These are phyloP conservation scores for Caenorhabditis sulstoni DNA, from an alignment of 2,888 invertebrate genomes.

Conservation along the genomic window DNA sequence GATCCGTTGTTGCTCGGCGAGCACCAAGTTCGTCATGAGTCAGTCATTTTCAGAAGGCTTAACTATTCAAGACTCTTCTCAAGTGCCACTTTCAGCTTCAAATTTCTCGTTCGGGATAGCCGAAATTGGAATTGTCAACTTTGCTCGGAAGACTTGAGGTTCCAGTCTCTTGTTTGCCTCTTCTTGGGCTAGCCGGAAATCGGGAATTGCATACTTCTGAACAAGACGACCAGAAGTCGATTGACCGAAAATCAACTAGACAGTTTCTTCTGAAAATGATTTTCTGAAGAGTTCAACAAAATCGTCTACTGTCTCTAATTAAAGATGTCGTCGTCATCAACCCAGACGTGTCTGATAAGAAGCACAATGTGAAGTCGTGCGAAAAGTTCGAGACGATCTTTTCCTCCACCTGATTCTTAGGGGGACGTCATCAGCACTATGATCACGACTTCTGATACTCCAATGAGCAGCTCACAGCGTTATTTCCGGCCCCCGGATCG, in stretches of 20 bases:
- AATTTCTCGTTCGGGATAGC: conserved; percentile 7
- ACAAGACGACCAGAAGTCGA: no score
- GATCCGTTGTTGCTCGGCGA: background rate
- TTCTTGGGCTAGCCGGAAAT: background rate
- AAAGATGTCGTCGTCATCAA: no score
- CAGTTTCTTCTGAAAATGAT: no score
- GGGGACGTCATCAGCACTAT: no score
- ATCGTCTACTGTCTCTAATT: no score
- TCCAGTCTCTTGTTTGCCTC: background rate
- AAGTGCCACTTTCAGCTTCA: conserved; percentile 32
- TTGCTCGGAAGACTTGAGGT: background rate
- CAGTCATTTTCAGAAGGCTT: conserved; percentile 22
- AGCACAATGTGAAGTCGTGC: conserved; percentile 17
- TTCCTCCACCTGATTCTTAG: no score
- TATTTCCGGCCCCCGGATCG: no score
- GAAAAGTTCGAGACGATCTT: conserved; percentile 38
- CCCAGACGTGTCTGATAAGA: conserved; percentile 3
- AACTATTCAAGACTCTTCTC: conserved; percentile 13
- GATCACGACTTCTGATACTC: conserved; percentile 3
- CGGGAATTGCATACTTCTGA: no score
- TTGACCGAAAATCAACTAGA: no score
- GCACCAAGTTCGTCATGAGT: conserved; percentile 14
- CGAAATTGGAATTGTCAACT: background rate
- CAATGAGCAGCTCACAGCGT: background rate
- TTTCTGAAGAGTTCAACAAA: no score